Conservation (phyloP, 2,113 vertebrate species). For the Herpetotheres cachinnans region DNA sequence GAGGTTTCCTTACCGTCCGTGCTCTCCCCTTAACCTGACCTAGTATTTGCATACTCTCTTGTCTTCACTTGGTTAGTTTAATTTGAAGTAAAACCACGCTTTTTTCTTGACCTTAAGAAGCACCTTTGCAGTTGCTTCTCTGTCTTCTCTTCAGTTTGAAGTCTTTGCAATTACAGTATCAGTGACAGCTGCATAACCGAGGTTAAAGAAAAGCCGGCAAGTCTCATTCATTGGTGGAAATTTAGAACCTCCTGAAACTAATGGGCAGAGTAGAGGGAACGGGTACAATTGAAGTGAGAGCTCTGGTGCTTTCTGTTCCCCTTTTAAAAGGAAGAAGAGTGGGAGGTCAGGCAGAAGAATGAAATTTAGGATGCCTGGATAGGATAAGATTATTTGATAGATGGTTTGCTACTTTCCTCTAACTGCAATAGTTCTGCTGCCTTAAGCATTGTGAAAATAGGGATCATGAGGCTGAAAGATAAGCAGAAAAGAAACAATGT, state of each 20-base stretch:
- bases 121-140: not conserved
- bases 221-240: not conserved
- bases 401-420: not conserved
- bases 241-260: not conserved
- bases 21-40: not conserved
- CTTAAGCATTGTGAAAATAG: not conserved
- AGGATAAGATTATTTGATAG: not conserved
- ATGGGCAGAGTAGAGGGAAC: not conserved
- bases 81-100: not conserved
- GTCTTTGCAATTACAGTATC: not conserved
- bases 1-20: not conserved
- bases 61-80: not conserved
- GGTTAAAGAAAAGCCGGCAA: not conserved
- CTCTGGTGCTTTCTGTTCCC: not conserved
- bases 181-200: not conserved
- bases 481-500: not conserved
- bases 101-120: not conserved
- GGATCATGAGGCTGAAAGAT: not conserved
- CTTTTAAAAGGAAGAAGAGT: not conserved
- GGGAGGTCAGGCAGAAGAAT: not conserved
- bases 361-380: not conserved
- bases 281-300: not conserved
- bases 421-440: not conserved
- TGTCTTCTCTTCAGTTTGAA: not conserved
- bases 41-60: not conserved